phyloP scores from a whole-genome alignment of 2,888 invertebrate species.

The Drosophila robusta region DNA sequence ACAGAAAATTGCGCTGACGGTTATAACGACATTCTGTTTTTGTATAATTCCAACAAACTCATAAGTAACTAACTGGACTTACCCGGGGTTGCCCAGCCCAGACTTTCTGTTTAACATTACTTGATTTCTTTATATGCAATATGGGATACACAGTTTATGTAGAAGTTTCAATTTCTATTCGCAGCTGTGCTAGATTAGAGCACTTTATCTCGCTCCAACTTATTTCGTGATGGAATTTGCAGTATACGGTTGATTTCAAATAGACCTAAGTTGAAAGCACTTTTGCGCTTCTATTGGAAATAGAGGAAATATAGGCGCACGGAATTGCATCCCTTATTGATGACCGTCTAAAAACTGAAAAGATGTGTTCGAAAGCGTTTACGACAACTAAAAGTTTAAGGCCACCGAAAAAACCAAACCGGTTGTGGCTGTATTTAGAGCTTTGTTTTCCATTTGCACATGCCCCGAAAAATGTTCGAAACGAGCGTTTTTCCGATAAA shows the following conservation, averaged over 20 bases:
- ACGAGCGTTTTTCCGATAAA: constrained; percentile 15
- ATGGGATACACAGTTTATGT: too few relatives aligned
- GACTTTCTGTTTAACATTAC: too few relatives aligned
- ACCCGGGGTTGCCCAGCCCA: too few relatives aligned
- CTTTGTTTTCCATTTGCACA: constrained; percentile 31
- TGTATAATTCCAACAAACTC: too few relatives aligned
- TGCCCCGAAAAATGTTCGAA: constrained; percentile 30
- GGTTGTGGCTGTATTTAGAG: constrained; percentile 32
- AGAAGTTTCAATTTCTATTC: too few relatives aligned
- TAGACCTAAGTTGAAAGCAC: background rate
- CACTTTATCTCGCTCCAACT: too few relatives aligned
- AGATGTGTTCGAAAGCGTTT: constrained; percentile 47
- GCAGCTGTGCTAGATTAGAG: too few relatives aligned
- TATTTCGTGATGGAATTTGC: too few relatives aligned
- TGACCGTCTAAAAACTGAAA: constrained; percentile 27
- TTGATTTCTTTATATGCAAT: too few relatives aligned
- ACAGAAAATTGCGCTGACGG: too few relatives aligned
- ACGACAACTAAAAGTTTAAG: constrained; percentile 50
- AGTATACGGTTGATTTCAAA: background rate
- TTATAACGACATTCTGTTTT: too few relatives aligned
- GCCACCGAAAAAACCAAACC: constrained; percentile 19
- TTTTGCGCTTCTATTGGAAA: background rate
- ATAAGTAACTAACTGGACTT: too few relatives aligned
- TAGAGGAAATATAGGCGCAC: background rate
- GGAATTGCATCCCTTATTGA: constrained; percentile 17